Conservation (phyloP, 92 coral and sea anemone species). For the Epizoanthus ramosus region DNA sequence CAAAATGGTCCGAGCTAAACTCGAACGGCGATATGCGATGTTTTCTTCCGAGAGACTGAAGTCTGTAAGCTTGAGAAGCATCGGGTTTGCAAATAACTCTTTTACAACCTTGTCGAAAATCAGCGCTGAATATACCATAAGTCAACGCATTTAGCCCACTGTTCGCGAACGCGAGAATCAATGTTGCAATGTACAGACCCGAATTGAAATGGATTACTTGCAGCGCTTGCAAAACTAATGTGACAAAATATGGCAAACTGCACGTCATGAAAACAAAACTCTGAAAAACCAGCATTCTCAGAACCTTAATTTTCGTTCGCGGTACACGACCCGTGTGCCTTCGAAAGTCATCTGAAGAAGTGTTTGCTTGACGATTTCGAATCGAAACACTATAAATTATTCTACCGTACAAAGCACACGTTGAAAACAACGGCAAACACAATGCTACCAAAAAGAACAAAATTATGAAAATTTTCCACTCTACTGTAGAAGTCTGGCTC, state of each 20-base stretch:
- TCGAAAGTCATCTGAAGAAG: slow-evolving; percentile 67
- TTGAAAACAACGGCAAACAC: slow-evolving; percentile 74
- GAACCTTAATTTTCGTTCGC: slow-evolving; percentile 83
- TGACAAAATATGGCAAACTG: slow-evolving; percentile 75
- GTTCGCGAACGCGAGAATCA: slow-evolving; percentile 70
- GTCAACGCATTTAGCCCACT: slow-evolving; percentile 73
- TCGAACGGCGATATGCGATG: slow-evolving; percentile 81
- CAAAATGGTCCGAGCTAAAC: slow-evolving; percentile 83
- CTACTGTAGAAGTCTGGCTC: slow-evolving; percentile 48
- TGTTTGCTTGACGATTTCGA: slow-evolving; percentile 76
- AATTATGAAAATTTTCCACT: slow-evolving; percentile 74
- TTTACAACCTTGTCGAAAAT: slow-evolving; percentile 94
- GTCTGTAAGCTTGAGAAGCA: slow-evolving; percentile 88
- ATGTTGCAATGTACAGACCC: slow-evolving; percentile 52
- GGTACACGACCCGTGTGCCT: slow-evolving; percentile 86
- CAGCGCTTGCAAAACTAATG: slow-evolving; percentile 59
- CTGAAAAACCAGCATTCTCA: slow-evolving; percentile 83
- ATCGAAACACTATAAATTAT: slow-evolving; percentile 68
- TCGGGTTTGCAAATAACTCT: slow-evolving; percentile 90
- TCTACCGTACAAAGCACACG: slow-evolving; percentile 71
- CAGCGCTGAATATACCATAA: slow-evolving; percentile 85
- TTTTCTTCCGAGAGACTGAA: slow-evolving; percentile 83
- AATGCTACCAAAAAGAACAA: slow-evolving; percentile 74
- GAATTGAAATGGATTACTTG: slow-evolving; percentile 19
- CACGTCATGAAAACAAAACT: slow-evolving; percentile 72